These are phyloP conservation scores for Sesia bembeciformis DNA, from an alignment of 2,888 invertebrate species.

Conservation along the genomic window DNA sequence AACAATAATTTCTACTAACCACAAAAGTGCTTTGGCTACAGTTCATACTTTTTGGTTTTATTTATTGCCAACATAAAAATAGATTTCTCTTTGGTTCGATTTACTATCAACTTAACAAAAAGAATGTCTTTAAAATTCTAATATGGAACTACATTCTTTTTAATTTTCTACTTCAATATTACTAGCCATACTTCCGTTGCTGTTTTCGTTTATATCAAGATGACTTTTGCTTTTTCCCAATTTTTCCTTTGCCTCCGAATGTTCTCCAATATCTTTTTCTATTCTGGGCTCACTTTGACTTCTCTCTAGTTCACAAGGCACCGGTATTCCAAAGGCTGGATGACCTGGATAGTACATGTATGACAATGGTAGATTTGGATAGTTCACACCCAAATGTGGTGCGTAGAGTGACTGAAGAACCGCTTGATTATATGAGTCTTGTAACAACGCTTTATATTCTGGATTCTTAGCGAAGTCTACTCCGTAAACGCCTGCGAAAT, in stretches of 20 bases:
- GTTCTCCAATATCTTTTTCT: conserved; percentile 35
- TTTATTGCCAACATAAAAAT: neutral
- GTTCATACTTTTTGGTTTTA: conserved; percentile 1
- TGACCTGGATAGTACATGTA: conserved; percentile 69
- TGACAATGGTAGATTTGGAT: conserved; percentile 52
- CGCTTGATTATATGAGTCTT: conserved; percentile 67
- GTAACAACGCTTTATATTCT: conserved; percentile 60
- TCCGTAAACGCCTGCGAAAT: conserved; percentile 66
- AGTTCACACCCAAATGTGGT: conserved; percentile 62
- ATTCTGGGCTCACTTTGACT: conserved; percentile 34
- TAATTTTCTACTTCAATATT: conserved; percentile 69
- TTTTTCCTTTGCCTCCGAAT: conserved; percentile 36
- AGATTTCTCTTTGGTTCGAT: neutral
- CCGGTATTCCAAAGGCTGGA: conserved; percentile 46
- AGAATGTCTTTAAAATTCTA: conserved; percentile 1
- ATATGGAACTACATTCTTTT: conserved; percentile 5
- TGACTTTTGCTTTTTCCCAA: conserved; percentile 31
- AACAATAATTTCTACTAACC: conserved; percentile 1
- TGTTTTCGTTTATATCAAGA: conserved; percentile 56
- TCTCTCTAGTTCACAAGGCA: conserved; percentile 51
- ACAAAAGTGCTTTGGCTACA: neutral
- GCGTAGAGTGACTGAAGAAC: conserved; percentile 64
- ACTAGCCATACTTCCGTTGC: conserved; percentile 67
- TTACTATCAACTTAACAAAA: neutral
- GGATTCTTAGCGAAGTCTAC: conserved; percentile 66